Conservation (phyloP, 2,113 vertebrate genomes). For the Hydrolagus affinis region DNA sequence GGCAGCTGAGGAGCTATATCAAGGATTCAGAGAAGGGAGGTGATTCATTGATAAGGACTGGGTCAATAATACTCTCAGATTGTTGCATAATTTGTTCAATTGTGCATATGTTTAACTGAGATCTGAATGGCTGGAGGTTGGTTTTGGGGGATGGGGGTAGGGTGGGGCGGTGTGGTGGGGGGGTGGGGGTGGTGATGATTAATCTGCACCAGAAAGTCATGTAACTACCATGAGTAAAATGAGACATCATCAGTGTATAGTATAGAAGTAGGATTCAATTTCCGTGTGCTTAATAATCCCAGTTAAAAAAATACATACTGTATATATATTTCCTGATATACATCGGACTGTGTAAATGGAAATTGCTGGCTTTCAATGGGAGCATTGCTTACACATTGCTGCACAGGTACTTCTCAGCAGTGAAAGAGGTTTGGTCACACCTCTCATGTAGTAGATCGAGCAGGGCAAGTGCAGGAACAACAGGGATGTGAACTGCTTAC, state of each 20-base stretch:
- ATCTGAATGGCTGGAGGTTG: too few relatives aligned
- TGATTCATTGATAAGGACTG: background rate
- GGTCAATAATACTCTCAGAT: background rate
- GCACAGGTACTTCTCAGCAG: background rate
- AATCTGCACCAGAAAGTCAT: too few relatives aligned
- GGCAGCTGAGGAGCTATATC: background rate
- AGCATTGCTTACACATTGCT: background rate
- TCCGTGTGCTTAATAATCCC: background rate
- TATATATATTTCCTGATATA: constrained; percentile 6
- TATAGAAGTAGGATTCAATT: background rate
- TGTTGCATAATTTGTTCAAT: too few relatives aligned
- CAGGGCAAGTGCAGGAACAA: background rate
- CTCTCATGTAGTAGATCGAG: background rate
- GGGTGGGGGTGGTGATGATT: too few relatives aligned
- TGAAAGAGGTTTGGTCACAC: background rate
- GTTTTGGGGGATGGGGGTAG: too few relatives aligned
- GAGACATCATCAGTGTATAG: background rate
- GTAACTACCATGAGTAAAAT: background rate
- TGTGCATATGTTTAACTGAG: too few relatives aligned
- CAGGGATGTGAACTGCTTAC: background rate
- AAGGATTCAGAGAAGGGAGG: background rate
- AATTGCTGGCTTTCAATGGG: background rate
- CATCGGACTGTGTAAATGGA: background rate
- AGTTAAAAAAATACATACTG: too few relatives aligned
- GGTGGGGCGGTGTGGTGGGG: too few relatives aligned